These are phyloP conservation scores for Pachycephala philippinensis DNA, from an alignment of 2,113 vertebrate genomes.

Conservation along the genomic window DNA sequence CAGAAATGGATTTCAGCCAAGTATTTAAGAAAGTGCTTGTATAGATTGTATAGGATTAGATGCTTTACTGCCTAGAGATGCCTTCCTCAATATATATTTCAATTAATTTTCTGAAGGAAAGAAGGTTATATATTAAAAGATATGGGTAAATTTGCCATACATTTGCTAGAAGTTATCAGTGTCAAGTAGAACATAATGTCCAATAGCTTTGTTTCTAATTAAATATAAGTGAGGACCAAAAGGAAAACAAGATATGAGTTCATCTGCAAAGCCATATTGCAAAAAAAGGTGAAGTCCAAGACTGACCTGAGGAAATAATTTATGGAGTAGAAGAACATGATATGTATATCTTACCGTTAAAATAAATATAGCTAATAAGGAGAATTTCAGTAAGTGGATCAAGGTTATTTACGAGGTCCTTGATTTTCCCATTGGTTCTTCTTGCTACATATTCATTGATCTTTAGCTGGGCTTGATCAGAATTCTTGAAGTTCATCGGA, in stretches of 20 bases:
- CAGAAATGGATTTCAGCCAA: background rate
- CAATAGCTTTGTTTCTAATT: background rate
- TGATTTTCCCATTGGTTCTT: slow-evolving; percentile 80
- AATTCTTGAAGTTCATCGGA: slow-evolving; percentile 73
- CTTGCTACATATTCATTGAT: slow-evolving; percentile 77
- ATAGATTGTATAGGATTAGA: background rate
- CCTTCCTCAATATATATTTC: background rate
- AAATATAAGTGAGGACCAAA: background rate
- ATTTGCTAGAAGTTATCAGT: background rate
- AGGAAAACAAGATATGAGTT: background rate
- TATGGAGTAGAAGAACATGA: background rate
- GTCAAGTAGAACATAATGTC: background rate
- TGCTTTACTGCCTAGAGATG: background rate
- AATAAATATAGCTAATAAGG: slow-evolving; percentile 83
- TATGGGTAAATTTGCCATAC: background rate
- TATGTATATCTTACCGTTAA: slow-evolving; percentile 68
- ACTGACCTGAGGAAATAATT: background rate
- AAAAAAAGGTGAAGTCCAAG: background rate
- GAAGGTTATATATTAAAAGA: background rate
- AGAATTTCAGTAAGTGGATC: slow-evolving; percentile 73
- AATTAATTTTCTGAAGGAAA: background rate
- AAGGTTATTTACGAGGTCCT: slow-evolving; percentile 74
- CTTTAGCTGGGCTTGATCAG: slow-evolving; percentile 63
- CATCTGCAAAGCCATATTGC: background rate
- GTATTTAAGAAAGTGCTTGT: background rate